phyloP scores from a whole-genome alignment of 2,113 vertebrate species.

The Neotoma lepida region DNA sequence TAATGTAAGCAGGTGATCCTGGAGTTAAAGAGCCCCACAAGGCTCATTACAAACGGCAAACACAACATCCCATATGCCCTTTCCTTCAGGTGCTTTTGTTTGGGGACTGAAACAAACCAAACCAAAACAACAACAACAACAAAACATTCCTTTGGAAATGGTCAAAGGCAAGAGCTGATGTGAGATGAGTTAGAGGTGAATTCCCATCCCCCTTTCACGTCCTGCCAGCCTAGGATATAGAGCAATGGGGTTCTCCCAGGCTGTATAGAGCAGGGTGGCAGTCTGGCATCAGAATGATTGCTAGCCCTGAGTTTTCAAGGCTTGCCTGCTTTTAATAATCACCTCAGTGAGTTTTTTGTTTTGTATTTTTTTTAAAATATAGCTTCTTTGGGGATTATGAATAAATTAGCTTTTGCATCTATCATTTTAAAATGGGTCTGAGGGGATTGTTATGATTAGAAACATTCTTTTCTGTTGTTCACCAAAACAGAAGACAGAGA shows the following conservation, averaged over 20 bases:
- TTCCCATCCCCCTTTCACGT: rapidly evolving
- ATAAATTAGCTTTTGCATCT: conserved; percentile 20
- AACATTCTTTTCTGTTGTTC: background rate
- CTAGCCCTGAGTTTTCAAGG: background rate
- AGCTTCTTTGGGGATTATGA: conserved; percentile 29
- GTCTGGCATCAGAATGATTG: background rate
- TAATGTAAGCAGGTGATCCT: too few relatives aligned
- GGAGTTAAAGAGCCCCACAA: background rate
- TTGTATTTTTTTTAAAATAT: background rate
- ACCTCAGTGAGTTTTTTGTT: background rate
- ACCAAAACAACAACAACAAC: background rate
- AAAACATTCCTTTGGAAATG: background rate
- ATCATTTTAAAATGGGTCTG: background rate
- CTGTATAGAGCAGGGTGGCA: background rate
- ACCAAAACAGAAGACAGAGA: background rate
- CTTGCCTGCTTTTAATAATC: conserved; percentile 2
- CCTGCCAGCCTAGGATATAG: background rate
- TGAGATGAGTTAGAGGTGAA: background rate
- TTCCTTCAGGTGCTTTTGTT: conserved; percentile 15
- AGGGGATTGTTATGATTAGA: background rate
- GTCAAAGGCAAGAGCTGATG: background rate
- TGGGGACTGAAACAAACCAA: background rate
- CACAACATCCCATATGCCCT: background rate
- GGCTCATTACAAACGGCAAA: background rate
- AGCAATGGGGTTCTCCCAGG: too few relatives aligned